A percentile compares a stretch with the other conserved stretches of the same genome.
phyloP scores from a whole-genome alignment of 92 coral and sea anemone species.

The Umimayanthus kanabou region DNA sequence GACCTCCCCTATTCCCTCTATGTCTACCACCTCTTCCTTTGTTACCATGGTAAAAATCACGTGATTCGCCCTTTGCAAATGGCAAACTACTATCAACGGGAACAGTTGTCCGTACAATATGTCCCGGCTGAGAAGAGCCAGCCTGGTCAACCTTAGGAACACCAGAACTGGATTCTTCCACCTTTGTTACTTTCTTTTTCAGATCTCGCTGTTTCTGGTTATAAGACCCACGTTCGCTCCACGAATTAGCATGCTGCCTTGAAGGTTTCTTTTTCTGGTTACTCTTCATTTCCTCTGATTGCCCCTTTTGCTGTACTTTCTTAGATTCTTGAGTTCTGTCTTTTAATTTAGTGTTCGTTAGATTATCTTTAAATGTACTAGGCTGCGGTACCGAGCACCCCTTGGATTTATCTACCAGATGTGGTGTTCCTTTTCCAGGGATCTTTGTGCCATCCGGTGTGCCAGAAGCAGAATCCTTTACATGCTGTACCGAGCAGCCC shows the following conservation, averaged over 20 bases:
- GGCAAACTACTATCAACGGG: neutral
- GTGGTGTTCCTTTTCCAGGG: neutral
- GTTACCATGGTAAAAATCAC: neutral
- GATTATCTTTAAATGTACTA: neutral
- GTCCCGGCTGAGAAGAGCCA: neutral
- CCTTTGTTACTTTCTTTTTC: neutral
- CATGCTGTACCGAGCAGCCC: neutral
- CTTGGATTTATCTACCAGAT: neutral
- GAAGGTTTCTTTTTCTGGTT: neutral
- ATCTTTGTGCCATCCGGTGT: neutral
- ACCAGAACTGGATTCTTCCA: neutral
- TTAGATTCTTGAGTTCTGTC: neutral
- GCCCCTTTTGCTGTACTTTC: neutral
- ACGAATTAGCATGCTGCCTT: conserved; percentile 33
- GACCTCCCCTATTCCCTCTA: neutral
- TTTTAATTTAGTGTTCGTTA: neutral
- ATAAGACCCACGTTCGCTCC: conserved; percentile 19
- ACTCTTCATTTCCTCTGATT: neutral
- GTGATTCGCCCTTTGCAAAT: conserved; percentile 1
- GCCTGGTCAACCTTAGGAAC: neutral
- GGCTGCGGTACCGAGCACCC: neutral
- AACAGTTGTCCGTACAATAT: neutral
- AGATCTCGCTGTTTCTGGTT: neutral
- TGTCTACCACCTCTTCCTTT: conserved; percentile 2
- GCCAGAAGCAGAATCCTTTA: neutral